A percentile compares a stretch with the other conserved stretches of the same genome.
Evolutionary conservation across 2,888 invertebrate species (phyloP).

Genomic region (Tryphoninae sp.): DNA sequence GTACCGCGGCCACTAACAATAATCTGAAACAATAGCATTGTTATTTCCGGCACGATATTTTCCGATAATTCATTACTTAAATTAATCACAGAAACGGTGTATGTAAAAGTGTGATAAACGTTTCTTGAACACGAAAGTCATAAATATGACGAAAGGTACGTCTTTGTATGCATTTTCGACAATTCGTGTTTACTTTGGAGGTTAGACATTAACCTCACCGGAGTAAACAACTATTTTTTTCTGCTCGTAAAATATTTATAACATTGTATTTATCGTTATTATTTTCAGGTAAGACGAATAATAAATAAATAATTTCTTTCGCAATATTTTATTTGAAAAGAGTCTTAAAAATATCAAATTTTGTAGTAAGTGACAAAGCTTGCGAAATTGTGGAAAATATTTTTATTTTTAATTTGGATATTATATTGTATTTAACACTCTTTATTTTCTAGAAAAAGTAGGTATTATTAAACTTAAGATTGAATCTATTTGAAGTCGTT

Average conservation of each 20-base stretch:
- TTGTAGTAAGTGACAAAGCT: not conserved
- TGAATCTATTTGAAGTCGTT: not conserved
- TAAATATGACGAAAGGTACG: constrained; percentile 57
- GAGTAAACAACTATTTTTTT: constrained; percentile 37
- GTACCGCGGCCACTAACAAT: constrained; percentile 1
- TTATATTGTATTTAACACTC: no score
- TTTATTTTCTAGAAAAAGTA: not conserved
- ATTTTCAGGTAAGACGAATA: constrained; percentile 8
- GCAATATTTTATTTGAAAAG: not conserved
- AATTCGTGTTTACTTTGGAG: constrained; percentile 4
- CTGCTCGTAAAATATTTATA: not conserved
- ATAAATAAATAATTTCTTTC: not conserved
- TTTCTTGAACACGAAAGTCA: not conserved
- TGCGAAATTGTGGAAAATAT: no score
- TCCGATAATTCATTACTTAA: not conserved
- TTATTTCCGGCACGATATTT: not conserved
- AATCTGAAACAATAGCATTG: constrained; percentile 2
- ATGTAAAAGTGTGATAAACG: not conserved
- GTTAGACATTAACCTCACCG: constrained; percentile 23
- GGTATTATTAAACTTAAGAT: not conserved
- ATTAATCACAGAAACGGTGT: not conserved
- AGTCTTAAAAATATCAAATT: constrained; percentile 12
- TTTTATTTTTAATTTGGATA: no score
- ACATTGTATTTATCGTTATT: not conserved
- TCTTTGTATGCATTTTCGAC: not conserved